Evolutionary conservation across 64 coral and sea anemone genomes (phyloP), one percentile per base, ranked within the genome.

Genomic region (Platygyra sinensis): DNA sequence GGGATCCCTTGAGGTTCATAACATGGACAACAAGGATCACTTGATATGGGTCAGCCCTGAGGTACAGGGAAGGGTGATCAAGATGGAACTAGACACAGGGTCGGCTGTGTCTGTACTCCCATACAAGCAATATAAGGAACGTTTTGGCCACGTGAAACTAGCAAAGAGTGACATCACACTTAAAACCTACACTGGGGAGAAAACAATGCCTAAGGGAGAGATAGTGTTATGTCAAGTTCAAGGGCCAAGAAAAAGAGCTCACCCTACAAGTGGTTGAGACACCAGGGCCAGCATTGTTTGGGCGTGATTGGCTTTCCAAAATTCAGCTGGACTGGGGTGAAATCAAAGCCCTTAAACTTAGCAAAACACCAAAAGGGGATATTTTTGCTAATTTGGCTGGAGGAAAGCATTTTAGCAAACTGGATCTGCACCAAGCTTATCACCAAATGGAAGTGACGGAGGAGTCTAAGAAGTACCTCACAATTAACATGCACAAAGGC

Each of bases 241-340:
- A 72, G 20, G 74, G 62, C 72, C 82, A 92, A 18, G 59, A 82
- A 39, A 89, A 89, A 22, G 16, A 73, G 25, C 52, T 89, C 27
- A 46, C 19, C 60, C 27, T 89, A 42, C 87, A 82, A 83, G 87
- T 89, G 0, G 80, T 94, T 36, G 54, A 89, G 61, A 86, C 69
- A 69, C 20, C 65, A 52, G 92, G 92, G 13, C 86, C 78, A 94
- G 86, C 87, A 29, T 75, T 93, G 39, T 88, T 93, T 33, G 91
- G 87, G 28, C 79, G 60, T 28, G 92, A 94, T 33, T 94, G 92
- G 92, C 64, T 94, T 9, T 77, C 69, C 29, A 51, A 57, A 28
- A 85, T 89, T 52, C 74, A 89, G 75, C 57, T 94, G 60, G 61
- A 94, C 69, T 94, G 92, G 87, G 92, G 79, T 60, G 86, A 84